Conservation (phyloP, 2,888 invertebrate genomes). For the Mayetiola destructor region DNA sequence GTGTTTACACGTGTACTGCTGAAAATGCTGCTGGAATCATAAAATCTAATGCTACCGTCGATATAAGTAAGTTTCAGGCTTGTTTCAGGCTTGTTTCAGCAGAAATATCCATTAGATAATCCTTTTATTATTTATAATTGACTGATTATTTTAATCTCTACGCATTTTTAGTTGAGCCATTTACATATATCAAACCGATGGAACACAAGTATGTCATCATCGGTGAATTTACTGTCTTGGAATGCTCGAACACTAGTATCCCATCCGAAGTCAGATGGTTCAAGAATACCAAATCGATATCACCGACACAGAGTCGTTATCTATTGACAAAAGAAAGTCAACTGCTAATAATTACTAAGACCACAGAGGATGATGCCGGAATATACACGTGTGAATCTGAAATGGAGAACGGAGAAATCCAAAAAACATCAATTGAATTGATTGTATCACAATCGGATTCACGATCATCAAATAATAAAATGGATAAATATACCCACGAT, state of each 20-base stretch:
- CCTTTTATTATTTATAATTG: background rate
- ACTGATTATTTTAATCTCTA: constrained; percentile 19
- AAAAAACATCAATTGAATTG: background rate
- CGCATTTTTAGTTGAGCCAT: constrained; percentile 53
- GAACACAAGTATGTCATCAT: constrained; percentile 66
- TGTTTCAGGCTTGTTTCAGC: background rate
- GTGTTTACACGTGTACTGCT: constrained; percentile 86
- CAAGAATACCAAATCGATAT: constrained; percentile 63
- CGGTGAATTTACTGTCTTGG: constrained; percentile 73
- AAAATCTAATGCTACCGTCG: constrained; percentile 68
- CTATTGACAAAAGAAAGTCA: constrained; percentile 80
- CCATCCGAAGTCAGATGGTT: constrained; percentile 70
- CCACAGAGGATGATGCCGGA: constrained; percentile 63
- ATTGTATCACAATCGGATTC: background rate
- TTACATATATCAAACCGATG: constrained; percentile 74
- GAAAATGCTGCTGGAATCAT: constrained; percentile 78
- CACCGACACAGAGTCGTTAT: constrained; percentile 58
- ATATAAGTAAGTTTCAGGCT: background rate
- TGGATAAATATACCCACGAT: constrained; percentile 42
- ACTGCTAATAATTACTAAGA: constrained; percentile 71
- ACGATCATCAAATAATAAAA: background rate
- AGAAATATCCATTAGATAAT: background rate
- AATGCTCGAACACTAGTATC: constrained; percentile 74
- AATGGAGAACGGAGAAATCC: constrained; percentile 55
- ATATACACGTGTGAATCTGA: constrained; percentile 80